Base-by-base conservation (phyloP, 1,140 invertebrate species). In the Diploscapter pachys region DNA sequence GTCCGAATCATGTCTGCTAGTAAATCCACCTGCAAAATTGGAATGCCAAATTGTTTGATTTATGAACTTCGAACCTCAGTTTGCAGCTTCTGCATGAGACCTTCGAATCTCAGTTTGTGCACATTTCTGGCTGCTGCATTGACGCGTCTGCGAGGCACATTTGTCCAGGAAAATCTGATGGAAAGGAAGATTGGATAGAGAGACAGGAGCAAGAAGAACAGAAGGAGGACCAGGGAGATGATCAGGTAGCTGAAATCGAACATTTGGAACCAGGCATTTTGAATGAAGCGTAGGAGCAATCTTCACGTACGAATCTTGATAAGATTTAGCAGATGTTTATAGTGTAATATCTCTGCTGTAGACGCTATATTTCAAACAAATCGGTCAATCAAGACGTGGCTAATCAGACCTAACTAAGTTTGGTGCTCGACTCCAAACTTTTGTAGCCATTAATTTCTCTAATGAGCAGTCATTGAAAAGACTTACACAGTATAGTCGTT, bases 101-200 rank as follows among this genome's bases (percentile, higher is more conserved):
- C 76, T 73, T 85, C 83, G 57, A 85, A 85, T 69, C 81, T 82
- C 6, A 85, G 64, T 31, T 77, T 81, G 69, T 86, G 78, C 4
- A 82, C 68, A 61, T 78, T 72, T 6, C 81, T 69, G n/a, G 80
- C 71, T 48, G 83, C 74, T 8, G 66, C 56, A 51, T 82, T 83
- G 11, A 85, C 80, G 68, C 83, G n/a, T 8, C 79, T 72, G 69
- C 82, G 78, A 50, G 83, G 82, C 3, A 81, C 57, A 63, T 91
- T 86, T 76, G 89, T 89, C 0, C 90, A 87, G 73, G 93, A 90
- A 70, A 90, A 90, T 75, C 90, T 88, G 80, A 92, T 90, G n/a
- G 96, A 87, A 81, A 93, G 90, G 54, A 90, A 88, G 73, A 92
- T 89, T 85, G 93, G 93, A 0, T 93, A 92, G 80, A 91, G 75